Evolutionary conservation across 2,113 vertebrate genomes (phyloP), one percentile per base, ranked within the genome.

Genomic region (Oncorhynchus masou): DNA sequence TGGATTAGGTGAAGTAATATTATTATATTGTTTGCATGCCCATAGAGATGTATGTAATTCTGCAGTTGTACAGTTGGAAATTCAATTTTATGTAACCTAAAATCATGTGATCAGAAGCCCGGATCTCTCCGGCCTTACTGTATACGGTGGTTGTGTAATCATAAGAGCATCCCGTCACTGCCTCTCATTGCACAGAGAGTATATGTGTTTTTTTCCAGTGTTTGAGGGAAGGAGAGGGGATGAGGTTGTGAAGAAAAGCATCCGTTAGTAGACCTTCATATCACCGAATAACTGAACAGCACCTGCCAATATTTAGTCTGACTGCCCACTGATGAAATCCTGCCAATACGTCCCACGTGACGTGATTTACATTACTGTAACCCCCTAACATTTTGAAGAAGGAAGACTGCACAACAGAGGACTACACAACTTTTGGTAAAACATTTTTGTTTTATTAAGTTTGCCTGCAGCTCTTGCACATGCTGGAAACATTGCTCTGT

Each of bases 291-390:
- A 79, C 74, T 76, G 12, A 27, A 24, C 57, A 62, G 77, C 45
- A 24, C 70, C 74, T 69, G 49, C 5, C 49, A 16, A 19, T 54
- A 54, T 54, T 54, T 54, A 16, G 49, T 54, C 16, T 13, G 49
- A 54, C 49, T 19, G 49, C 15, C 16, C 15, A 15, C 4, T 13
- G 49, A 16, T 54, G 12, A 15, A 13, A 54, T 54, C 16, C 49
- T 54, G 15, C 49, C 70, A 62, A 9, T 74, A 29, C 16, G 16
- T 69, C 72, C 48, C 71, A 13, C 76, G 66, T 74, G 84, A 81
- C 84, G 85, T 86, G 86, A 87, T 82, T 77, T 70, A 74, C 27
- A 68, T 80, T 75, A 11, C 39, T 45, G 39, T 75, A 79, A 31
- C 0, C 39, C 29, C 0, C 57, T 54, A 15, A 12, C 22, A 49